These are phyloP conservation scores for Oreochromis tanganicae DNA, from an alignment of 2,113 vertebrate genomes.

Conservation along the genomic window DNA sequence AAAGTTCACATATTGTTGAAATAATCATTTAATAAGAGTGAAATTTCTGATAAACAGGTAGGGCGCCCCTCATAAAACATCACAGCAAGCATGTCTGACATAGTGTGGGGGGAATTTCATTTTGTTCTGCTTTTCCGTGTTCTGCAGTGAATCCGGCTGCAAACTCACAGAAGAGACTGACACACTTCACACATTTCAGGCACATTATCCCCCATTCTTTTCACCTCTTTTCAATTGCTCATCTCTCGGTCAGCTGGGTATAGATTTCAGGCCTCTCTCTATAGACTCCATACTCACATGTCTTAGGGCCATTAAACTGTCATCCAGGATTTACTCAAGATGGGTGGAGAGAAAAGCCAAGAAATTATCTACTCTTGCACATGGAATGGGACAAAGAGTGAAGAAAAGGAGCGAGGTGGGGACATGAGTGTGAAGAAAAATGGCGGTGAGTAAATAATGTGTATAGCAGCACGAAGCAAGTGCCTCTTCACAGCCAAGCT, in stretches of 20 bases:
- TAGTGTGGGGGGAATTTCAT: not conserved
- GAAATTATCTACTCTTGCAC: conserved; percentile 61
- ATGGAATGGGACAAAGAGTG: conserved; percentile 52
- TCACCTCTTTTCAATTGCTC: conserved; percentile 1
- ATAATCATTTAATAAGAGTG: not conserved
- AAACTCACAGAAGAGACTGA: not conserved
- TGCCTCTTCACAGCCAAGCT: conserved; percentile 55
- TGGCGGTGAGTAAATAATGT: conserved; percentile 69
- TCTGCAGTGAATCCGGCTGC: conserved; percentile 3
- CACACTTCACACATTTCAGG: conserved; percentile 20
- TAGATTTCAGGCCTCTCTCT: conserved; percentile 77
- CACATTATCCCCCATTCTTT: conserved; percentile 8
- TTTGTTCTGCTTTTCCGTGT: not conserved
- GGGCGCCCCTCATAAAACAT: not conserved
- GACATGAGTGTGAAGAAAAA: conserved; percentile 61
- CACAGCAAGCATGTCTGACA: not conserved
- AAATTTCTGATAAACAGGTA: not conserved
- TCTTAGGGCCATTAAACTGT: conserved; percentile 80
- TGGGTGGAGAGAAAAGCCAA: conserved; percentile 28
- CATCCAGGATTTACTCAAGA: conserved; percentile 77
- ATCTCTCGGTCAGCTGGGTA: conserved; percentile 72
- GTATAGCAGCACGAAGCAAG: conserved; percentile 60
- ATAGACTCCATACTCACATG: conserved; percentile 62
- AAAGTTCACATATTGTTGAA: not conserved
- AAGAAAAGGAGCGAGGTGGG: conserved; percentile 31